These are phyloP conservation scores for Calameuta idolon DNA, from an alignment of 2,888 invertebrate species.

Conservation along the genomic window DNA sequence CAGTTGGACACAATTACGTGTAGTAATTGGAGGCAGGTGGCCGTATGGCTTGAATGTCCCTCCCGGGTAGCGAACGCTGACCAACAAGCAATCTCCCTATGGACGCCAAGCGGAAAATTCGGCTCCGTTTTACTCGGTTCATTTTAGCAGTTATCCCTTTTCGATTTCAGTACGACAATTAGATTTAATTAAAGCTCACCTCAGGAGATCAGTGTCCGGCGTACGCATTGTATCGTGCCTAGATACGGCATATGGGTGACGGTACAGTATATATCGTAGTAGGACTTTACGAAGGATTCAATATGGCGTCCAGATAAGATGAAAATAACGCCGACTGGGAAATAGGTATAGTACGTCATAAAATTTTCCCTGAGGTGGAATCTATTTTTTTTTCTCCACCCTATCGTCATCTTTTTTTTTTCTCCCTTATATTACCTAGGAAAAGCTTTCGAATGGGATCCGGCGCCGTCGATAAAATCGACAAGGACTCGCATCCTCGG, in stretches of 20 bases:
- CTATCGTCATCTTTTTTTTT: background rate
- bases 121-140: background rate
- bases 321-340: background rate
- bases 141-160: background rate
- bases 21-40: slow-evolving; percentile 21
- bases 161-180: background rate
- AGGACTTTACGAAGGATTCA: background rate
- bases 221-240: background rate
- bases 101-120: slow-evolving; percentile 2
- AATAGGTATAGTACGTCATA: background rate
- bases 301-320: background rate
- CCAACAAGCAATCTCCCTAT: slow-evolving; percentile 16
- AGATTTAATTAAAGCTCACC: background rate
- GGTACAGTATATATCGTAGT: background rate
- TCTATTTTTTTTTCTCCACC: background rate
- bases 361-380: background rate
- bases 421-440: background rate
- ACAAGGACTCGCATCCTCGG: slow-evolving; percentile 13
- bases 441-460: background rate
- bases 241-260: background rate
- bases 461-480: slow-evolving; percentile 20
- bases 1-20: slow-evolving; percentile 26
- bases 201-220: background rate
- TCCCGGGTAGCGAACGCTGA: slow-evolving; percentile 15
- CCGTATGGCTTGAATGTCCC: slow-evolving; percentile 17